Base-by-base conservation (phyloP, 2,888 invertebrate species). In the Xestia ashworthii region DNA sequence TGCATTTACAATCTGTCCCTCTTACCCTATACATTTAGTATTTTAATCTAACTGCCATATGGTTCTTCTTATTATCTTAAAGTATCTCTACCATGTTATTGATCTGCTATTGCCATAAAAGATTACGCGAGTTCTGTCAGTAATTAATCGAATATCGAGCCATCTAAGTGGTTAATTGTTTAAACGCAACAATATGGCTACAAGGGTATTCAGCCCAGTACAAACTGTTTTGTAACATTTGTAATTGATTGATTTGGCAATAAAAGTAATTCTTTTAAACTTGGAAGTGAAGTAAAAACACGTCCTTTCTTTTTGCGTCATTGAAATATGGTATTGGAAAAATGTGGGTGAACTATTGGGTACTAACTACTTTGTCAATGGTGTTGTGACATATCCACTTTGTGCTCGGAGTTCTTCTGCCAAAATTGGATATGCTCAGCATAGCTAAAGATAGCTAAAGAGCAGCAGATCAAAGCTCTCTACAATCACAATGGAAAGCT, bases 131-230 rank as follows among this genome's bases (percentile, higher is more conserved):
- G 19, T 41, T 70, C 48, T 48, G 16, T 5, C 38, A 6, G 9
- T 44, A 65, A 64, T 71, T 71, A 68, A 68, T 68, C 32, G 12
- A 32, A 62, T 41, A 60, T 71, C 50, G 53, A 55, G 64, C 46
- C 53, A 48, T 74, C 62, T 68, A 71, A 83, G 60, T 68, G 68
- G 32, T 41, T 82, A 84, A 84, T 82, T 68, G 74, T 83, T 71
- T 74, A 65, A 74, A 65, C 16, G 70, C 83, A 70, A 62, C 69
- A 73, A 25, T 14, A 50, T n/a, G 12, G 58, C 73, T 6, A 25
- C 84, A 79, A 74, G 80, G 84, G 68, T 74, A 65, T 32, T 32
- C 5, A 8, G 41, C 4, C n/a, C 16, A 32, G 32, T 16, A 22
- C 8, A 41, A 16, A 50, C 48, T 22, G 50, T 84, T 64, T 80